A percentile compares a stretch with the other conserved stretches of the same genome.
Evolutionary conservation across 2,113 vertebrate species (phyloP).

Genomic region (Fukomys damarensis): DNA sequence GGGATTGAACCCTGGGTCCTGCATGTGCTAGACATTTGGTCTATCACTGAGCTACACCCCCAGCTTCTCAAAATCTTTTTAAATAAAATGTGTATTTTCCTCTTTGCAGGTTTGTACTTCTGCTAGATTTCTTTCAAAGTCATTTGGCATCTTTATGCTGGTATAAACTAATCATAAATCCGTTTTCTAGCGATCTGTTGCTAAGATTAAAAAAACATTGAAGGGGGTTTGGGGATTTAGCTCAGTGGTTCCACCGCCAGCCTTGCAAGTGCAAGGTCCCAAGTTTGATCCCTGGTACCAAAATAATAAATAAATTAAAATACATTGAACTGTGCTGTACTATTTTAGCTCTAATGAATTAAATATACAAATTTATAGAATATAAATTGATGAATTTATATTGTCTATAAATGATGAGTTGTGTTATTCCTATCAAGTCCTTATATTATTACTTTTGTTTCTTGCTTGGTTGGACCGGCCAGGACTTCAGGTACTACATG

Average conservation of each 20-base stretch:
- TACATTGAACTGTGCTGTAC: neutral
- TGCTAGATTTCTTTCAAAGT: neutral
- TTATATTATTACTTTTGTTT: neutral
- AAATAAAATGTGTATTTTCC: neutral
- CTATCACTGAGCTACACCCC: neutral
- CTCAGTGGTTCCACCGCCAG: too few relatives aligned
- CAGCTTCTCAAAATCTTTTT: neutral
- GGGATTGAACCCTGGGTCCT: neutral
- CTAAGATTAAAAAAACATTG: constrained; percentile 10
- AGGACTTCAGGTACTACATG: neutral
- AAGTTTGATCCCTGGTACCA: too few relatives aligned
- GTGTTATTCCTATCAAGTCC: neutral
- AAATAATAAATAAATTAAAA: neutral
- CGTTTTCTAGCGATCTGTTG: neutral
- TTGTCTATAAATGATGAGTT: neutral
- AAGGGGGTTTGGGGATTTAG: too few relatives aligned
- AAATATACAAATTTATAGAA: neutral
- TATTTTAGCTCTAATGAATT: neutral
- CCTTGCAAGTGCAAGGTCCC: too few relatives aligned
- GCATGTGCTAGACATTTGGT: neutral
- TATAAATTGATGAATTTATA: neutral
- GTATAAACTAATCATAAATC: neutral
- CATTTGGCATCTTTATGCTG: neutral
- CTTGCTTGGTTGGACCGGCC: neutral
- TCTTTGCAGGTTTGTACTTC: neutral